phyloP scores from a whole-genome alignment of 2,797 vertebrate species.

The Nannoperca obscura region DNA sequence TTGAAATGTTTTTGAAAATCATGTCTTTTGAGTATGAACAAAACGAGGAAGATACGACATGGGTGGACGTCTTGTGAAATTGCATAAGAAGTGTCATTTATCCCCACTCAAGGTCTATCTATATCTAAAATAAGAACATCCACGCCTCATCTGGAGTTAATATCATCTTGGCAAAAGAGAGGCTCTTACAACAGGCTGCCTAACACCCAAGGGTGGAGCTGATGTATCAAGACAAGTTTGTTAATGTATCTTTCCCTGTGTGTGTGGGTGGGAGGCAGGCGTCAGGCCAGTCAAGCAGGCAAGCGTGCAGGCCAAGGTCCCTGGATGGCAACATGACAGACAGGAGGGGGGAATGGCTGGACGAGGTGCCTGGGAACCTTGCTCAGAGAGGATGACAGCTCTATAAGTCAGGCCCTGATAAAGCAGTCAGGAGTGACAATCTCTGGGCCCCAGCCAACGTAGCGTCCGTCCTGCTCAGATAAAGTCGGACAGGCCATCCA shows the following conservation, averaged over 20 bases:
- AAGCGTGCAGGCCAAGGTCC: conserved; percentile 62
- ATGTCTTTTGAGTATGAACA: conserved; percentile 8
- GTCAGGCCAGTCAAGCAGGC: conserved; percentile 41
- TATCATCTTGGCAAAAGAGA: conserved; percentile 47
- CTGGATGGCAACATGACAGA: conserved; percentile 67
- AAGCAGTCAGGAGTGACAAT: conserved; percentile 81
- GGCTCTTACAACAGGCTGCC: conserved; percentile 42
- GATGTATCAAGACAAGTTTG: conserved; percentile 61
- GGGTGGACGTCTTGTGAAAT: conserved; percentile 7
- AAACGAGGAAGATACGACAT: background rate
- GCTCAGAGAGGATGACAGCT: conserved; percentile 78
- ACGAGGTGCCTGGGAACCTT: conserved; percentile 75
- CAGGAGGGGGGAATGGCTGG: conserved; percentile 45
- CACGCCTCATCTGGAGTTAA: conserved; percentile 56
- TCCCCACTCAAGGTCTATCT: conserved; percentile 5
- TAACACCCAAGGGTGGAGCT: conserved; percentile 56
- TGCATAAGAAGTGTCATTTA: conserved; percentile 3
- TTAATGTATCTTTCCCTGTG: conserved; percentile 57
- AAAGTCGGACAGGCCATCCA: conserved; percentile 83
- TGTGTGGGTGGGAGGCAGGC: conserved; percentile 48
- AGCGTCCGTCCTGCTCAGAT: conserved; percentile 82
- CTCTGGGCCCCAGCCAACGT: conserved; percentile 75
- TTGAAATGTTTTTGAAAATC: conserved; percentile 25
- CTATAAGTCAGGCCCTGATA: conserved; percentile 80
- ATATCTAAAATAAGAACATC: conserved; percentile 38